Conservation (phyloP, 2,113 vertebrate species). For the Cyrtonyx montezumae region DNA sequence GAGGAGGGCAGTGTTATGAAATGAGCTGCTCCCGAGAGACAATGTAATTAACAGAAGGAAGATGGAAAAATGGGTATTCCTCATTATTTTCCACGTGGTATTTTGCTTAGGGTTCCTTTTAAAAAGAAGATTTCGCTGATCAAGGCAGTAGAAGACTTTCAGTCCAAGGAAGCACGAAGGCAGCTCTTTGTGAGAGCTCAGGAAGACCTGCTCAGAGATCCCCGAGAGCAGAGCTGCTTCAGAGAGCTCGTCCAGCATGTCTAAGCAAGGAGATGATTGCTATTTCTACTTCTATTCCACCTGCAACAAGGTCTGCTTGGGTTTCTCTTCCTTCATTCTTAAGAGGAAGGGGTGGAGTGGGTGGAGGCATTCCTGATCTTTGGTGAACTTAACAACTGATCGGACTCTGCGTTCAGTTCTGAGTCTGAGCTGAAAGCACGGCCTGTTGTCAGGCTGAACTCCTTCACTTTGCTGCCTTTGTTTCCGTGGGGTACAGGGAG, state of each 20-base stretch:
- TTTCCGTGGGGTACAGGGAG: slow-evolving; percentile 79
- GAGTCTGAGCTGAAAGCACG: neutral
- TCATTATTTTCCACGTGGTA: neutral
- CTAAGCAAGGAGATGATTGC: slow-evolving; percentile 93
- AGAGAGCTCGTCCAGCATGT: slow-evolving; percentile 77
- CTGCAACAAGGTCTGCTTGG: slow-evolving; percentile 84
- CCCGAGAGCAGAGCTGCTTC: neutral
- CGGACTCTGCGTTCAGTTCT: neutral
- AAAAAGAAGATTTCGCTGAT: slow-evolving; percentile 74
- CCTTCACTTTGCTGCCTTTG: neutral
- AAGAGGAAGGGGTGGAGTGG: rapidly evolving
- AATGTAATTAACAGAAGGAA: rapidly evolving
- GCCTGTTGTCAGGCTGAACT: rapidly evolving
- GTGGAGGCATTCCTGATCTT: neutral
- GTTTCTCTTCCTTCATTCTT: neutral
- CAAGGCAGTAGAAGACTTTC: slow-evolving; percentile 66
- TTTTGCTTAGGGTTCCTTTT: slow-evolving; percentile 64
- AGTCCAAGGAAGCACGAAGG: slow-evolving; percentile 33
- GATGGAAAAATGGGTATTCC: neutral
- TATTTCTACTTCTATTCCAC: slow-evolving; percentile 98
- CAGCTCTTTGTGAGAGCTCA: slow-evolving; percentile 41
- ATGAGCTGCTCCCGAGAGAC: neutral
- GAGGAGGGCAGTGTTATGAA: no score
- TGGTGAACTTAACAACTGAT: neutral
- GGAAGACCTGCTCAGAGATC: slow-evolving; percentile 30